Evolutionary conservation across 2,797 vertebrate species (phyloP), one percentile per base, ranked within the genome.

Genomic region (Intellagama lesueurii): DNA sequence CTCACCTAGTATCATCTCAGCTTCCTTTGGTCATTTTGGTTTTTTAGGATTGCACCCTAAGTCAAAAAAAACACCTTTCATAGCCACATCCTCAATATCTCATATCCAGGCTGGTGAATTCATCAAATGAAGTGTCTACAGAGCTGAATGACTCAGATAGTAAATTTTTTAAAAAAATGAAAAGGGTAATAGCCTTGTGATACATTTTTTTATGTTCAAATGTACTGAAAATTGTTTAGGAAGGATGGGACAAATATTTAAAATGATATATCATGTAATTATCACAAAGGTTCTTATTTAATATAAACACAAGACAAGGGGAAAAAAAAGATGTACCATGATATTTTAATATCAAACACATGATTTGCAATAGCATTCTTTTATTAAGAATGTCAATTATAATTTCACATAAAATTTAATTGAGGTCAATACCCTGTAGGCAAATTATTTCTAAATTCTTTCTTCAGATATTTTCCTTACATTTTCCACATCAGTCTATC

Each of bases 351-450:
- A 96, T 96, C 91, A 96, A 96, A 95, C 92, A 95, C 82, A 92
- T 60, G 95, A 95, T 96, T 96, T 96, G 92, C 91, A 95, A 92
- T 89, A 94, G 60, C 89, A 92, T 95, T 95, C 87, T 88, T 96
- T 96, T 96, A 96, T 96, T 97, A 96, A 96, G 97, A 96, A 94
- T 7, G 86, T 94, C 95, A 96, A 96, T 97, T 97, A 97, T 92
- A 93, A 95, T 96, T 97, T 95, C 95, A 96, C 96, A 96, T 96
- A 95, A 97, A 96, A 96, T 94, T 96, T 97, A 97, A 97, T 96
- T 97, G 96, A 96, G 96, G 97, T 96, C 96, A 96, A 94, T 96
- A 96, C 93, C 96, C 95, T 96, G 56, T 83, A 96, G 95, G 96
- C 89, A 96, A 95, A 91, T 95, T 96, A 94, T 95, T 96, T 96